phyloP scores from a whole-genome alignment of 2,888 invertebrate species.

The Erebia ligea region DNA sequence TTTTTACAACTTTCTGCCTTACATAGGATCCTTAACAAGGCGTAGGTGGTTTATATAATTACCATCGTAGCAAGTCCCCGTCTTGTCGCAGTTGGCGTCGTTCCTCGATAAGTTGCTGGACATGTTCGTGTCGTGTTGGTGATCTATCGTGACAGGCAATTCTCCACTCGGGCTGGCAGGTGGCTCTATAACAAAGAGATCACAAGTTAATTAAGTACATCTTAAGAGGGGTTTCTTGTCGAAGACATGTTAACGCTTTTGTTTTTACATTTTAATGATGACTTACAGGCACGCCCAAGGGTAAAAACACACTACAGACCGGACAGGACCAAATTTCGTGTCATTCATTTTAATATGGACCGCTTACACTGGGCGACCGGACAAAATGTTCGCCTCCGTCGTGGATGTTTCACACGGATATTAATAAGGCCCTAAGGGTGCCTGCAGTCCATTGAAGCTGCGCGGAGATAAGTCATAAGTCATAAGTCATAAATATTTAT shows the following conservation, averaged over 20 bases:
- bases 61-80: constrained; percentile 98
- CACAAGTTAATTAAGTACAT: constrained; percentile 28
- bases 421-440: too few species aligned
- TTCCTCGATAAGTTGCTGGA: constrained; percentile 88
- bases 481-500: too few species aligned
- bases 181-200: constrained; percentile 73
- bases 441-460: too few species aligned
- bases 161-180: constrained; percentile 75
- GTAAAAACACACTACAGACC: too few species aligned
- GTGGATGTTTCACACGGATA: too few species aligned
- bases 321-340: too few species aligned
- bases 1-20: too few species aligned
- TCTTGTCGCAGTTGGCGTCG: constrained; percentile 95
- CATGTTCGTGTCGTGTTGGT: constrained; percentile 88
- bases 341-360: too few species aligned
- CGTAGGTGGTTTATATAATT: constrained; percentile 52
- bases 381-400: too few species aligned
- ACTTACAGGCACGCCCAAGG: neutral
- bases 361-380: too few species aligned
- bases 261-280: constrained; percentile 3
- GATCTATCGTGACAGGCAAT: constrained; percentile 89
- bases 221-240: neutral
- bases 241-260: neutral
- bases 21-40: neutral
- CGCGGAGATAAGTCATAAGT: too few species aligned